Evolutionary conservation across 2,797 vertebrate species (phyloP).

Genomic region (Sus cebifrons): DNA sequence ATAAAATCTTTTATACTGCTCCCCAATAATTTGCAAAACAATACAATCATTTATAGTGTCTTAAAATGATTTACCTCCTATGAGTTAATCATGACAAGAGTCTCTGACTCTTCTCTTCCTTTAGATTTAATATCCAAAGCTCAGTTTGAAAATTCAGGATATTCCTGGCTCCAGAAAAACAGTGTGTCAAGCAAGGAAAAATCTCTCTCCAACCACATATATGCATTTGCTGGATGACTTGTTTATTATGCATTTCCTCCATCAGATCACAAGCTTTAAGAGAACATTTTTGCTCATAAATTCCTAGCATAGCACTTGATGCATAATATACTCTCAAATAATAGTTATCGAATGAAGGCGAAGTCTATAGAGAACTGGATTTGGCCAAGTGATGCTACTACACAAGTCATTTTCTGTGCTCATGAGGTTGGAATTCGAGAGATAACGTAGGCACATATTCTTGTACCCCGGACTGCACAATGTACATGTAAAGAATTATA

Average conservation of each 20-base stretch:
- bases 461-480: background rate
- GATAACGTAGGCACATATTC: background rate
- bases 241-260: background rate
- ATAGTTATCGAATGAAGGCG: background rate
- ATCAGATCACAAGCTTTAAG: background rate
- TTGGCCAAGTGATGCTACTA: background rate
- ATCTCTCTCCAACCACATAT: background rate
- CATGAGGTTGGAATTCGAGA: background rate
- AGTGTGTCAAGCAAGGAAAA: background rate
- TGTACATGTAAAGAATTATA: background rate
- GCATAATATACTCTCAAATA: background rate
- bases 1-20: background rate
- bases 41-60: background rate
- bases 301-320: background rate
- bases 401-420: background rate
- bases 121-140: background rate
- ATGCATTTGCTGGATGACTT: background rate
- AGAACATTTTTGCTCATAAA: background rate
- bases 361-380: background rate
- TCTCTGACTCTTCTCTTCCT: constrained; percentile 20
- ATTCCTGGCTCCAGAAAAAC: background rate
- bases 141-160: constrained; percentile 16
- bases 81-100: background rate
- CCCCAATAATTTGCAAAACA: constrained; percentile 14
- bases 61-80: background rate